Percentiles rank a stretch among this genome's conserved stretches.
Evolutionary conservation across 92 coral and sea anemone species (phyloP).

Genomic region (Galaxea fascicularis): DNA sequence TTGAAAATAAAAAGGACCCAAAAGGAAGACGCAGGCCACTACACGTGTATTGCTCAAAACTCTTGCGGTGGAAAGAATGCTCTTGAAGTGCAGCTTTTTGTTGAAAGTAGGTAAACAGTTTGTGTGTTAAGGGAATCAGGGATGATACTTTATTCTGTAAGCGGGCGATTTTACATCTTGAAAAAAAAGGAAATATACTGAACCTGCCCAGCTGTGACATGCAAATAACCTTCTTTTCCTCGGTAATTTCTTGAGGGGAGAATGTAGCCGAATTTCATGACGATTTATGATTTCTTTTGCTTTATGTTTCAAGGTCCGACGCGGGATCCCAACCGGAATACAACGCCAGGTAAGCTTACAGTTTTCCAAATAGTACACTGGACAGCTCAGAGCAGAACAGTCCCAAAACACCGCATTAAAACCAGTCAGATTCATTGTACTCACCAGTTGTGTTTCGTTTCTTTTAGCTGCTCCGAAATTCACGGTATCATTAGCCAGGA

Average conservation of each 20-base stretch:
- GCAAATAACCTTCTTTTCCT: no score
- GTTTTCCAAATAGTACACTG: neutral
- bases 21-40: constrained; percentile 76
- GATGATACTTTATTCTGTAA: no score
- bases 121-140: neutral
- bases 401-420: no score
- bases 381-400: neutral
- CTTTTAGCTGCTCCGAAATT: constrained; percentile 76
- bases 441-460: neutral
- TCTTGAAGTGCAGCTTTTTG: constrained; percentile 42
- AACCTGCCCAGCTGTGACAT: no score
- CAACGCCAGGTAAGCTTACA: constrained; percentile 33
- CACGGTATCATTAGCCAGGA: constrained; percentile 31
- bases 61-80: constrained; percentile 59
- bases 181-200: no score
- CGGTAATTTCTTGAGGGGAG: no score
- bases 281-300: neutral
- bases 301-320: constrained; percentile 29
- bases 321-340: constrained; percentile 15
- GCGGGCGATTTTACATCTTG: no score
- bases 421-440: neutral
- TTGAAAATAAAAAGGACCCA: constrained; percentile 64
- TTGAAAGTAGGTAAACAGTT: constrained; percentile 55
- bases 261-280: no score
- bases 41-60: constrained; percentile 77